Evolutionary conservation across 2,113 vertebrate species (phyloP).

Genomic region (Rhinoderma darwinii): DNA sequence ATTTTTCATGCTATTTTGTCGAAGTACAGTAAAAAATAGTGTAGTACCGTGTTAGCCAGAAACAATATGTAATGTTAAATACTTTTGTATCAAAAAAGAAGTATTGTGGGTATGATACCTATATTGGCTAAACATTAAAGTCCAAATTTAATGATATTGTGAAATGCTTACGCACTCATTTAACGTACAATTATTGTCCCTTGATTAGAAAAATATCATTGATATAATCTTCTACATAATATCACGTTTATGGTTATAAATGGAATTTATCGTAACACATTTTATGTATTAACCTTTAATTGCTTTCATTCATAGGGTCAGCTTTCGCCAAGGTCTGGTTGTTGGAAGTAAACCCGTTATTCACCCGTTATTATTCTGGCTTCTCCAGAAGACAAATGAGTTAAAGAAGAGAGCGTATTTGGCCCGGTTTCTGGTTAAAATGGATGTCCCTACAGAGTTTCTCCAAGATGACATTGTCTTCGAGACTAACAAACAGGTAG

Average conservation of each 20-base stretch:
- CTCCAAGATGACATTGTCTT: conserved; percentile 89
- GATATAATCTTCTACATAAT: not conserved
- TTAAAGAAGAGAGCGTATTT: conserved; percentile 96
- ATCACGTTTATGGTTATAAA: not conserved
- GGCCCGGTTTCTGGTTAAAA: conserved; percentile 89
- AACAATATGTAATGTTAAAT: too few relatives aligned
- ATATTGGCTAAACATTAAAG: too few relatives aligned
- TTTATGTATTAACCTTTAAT: conserved; percentile 38
- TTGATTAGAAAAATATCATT: not conserved
- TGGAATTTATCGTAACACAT: not conserved
- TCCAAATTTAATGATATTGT: not conserved
- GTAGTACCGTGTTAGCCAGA: too few relatives aligned
- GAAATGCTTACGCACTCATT: not conserved
- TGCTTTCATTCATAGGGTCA: conserved; percentile 74
- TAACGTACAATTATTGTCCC: not conserved
- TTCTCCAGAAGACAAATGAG: conserved; percentile 87
- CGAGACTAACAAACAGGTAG: conserved; percentile 91
- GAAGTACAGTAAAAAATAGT: too few relatives aligned
- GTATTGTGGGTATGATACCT: too few relatives aligned
- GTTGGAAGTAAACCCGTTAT: conserved; percentile 90
- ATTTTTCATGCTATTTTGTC: too few relatives aligned
- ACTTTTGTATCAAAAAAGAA: too few relatives aligned
- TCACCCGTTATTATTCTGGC: conserved; percentile 92
- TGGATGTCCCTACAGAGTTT: conserved; percentile 92
- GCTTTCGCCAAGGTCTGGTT: conserved; percentile 91